phyloP scores from a whole-genome alignment of 2,113 vertebrate species.

The Barnardius zonarius region DNA sequence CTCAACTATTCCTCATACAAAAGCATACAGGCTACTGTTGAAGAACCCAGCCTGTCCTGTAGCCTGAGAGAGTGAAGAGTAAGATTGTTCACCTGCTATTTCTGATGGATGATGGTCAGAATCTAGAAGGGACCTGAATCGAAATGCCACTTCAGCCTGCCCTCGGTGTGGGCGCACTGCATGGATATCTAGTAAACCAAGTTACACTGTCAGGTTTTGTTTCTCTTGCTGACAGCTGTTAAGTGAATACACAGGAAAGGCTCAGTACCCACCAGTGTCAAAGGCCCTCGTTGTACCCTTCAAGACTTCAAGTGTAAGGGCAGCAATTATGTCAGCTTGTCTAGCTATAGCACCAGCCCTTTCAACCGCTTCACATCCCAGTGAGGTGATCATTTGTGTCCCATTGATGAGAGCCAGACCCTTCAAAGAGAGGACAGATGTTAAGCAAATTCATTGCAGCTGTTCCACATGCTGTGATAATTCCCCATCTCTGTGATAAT shows the following conservation, averaged over 20 bases:
- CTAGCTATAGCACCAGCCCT: conserved; percentile 87
- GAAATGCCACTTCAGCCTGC: conserved; percentile 90
- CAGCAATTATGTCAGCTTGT: conserved; percentile 94
- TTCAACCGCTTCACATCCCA: conserved; percentile 94
- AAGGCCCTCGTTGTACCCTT: conserved; percentile 98
- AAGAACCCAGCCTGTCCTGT: background rate
- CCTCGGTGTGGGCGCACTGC: conserved; percentile 89
- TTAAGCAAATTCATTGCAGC: background rate
- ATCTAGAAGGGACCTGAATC: conserved; percentile 93
- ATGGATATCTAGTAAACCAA: conserved; percentile 86
- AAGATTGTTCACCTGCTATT: conserved; percentile 86
- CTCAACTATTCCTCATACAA: background rate
- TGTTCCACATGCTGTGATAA: background rate
- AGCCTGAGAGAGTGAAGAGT: background rate
- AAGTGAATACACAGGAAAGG: background rate
- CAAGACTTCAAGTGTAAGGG: conserved; percentile 93
- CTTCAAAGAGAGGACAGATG: conserved; percentile 64
- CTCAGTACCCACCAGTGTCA: conserved; percentile 84
- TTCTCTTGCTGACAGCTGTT: background rate
- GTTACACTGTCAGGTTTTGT: background rate
- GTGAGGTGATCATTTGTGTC: conserved; percentile 98
- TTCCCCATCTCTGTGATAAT: background rate
- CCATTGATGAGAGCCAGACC: conserved; percentile 96
- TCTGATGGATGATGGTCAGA: conserved; percentile 97
- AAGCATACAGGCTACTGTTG: background rate